Base-by-base conservation (phyloP, 2,888 invertebrate species). In the Oscheius onirici region DNA sequence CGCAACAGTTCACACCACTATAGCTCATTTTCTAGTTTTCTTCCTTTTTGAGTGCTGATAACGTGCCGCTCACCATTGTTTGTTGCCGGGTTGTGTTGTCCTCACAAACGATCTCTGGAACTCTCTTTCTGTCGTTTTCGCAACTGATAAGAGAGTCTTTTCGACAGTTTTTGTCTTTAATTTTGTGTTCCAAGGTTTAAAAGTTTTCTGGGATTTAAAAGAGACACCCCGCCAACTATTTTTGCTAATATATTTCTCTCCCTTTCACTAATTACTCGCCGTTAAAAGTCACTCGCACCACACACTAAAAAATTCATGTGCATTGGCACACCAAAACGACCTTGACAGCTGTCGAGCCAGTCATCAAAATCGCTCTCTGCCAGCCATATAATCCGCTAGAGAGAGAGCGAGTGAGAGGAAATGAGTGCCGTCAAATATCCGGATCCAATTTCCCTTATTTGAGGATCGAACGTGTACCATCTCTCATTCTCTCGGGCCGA, bases 311-410 rank as follows among this genome's bases (percentile, higher is more conserved):
- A 49, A 63, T 63, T 46, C 49, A 60, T 60, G 63, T 46, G 15
- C 49, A 22, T 49, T 10, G 17, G 22, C 15, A 26, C 15, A 26
- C 46, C 61, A 61, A 43, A 60, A 49, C 49, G 58, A 58, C 58
- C 58, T 58, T 58, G 58, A 58, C 58, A 58, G 58, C 58, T 58
- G 58, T 58, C 58, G 58, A 6, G n/a, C 15, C 20, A 8, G 26
- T 58, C 41, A 41, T 58, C 58, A 58, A 41, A 40, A 58, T 58
- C 58, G 34, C 34, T 8, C 34, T 34, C 34, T 34, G 34, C 34
- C 34, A 20, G 58, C 22, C 52, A 40, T 11, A 58, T 58, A 43
- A 41, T 40, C 13, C 43, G 20, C 11, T 26, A n/a, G n/a, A n/a
- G n/a, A n/a, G n/a, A n/a, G n/a, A n/a, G n/a, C 8, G 55, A 17